phyloP scores from a whole-genome alignment of 2,797 vertebrate species.

The Tragopan temminckii region DNA sequence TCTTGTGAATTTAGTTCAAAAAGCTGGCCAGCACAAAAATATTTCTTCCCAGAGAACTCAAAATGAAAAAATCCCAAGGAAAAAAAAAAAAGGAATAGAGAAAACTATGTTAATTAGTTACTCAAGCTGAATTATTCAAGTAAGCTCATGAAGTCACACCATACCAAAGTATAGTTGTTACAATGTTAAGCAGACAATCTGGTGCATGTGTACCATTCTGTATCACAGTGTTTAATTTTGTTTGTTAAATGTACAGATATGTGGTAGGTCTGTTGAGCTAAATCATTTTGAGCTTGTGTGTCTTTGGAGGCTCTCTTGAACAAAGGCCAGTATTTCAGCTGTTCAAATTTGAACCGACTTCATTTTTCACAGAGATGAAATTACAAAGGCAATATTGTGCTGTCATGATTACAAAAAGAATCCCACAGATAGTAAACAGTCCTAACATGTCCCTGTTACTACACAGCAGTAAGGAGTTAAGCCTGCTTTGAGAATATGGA shows the following conservation, averaged over 20 bases:
- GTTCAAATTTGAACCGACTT: constrained; percentile 49
- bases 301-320: constrained; percentile 11
- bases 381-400: constrained; percentile 56
- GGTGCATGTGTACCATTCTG: not conserved
- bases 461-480: constrained; percentile 1
- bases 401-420: constrained; percentile 15
- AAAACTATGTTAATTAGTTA: not conserved
- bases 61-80: not conserved
- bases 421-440: constrained; percentile 1
- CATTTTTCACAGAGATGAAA: constrained; percentile 46
- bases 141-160: not conserved
- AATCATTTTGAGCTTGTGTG: not conserved
- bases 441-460: not conserved
- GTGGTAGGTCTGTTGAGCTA: not conserved
- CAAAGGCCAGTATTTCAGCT: constrained; percentile 52
- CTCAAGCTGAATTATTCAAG: not conserved
- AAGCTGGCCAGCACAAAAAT: not conserved
- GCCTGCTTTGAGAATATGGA: not conserved
- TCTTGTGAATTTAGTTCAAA: not conserved
- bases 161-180: not conserved
- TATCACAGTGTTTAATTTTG: not conserved
- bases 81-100: not conserved
- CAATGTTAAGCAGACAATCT: not conserved
- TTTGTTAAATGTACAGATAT: not conserved
- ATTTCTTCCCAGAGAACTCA: constrained; percentile 2